Evolutionary conservation across 92 coral and sea anemone species (phyloP).

Genomic region (Ricordea florida): DNA sequence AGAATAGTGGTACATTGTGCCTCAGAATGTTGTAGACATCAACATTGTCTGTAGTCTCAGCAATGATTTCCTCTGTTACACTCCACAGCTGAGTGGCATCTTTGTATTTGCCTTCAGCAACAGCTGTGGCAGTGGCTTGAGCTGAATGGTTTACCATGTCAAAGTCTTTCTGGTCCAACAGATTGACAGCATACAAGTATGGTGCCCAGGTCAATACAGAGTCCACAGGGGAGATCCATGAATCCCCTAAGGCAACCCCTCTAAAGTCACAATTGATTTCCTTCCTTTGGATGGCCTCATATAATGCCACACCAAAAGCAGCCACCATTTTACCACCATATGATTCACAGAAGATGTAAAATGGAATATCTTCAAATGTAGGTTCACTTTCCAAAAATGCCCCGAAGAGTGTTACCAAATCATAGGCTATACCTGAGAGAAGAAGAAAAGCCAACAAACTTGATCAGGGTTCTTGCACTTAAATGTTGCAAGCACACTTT

Average conservation of each 20-base stretch:
- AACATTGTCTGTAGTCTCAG: slow-evolving; percentile 78
- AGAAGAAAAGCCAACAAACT: background rate
- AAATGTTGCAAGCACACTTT: background rate
- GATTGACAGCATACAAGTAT: slow-evolving; percentile 84
- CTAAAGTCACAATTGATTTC: slow-evolving; percentile 73
- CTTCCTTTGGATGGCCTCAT: slow-evolving; percentile 68
- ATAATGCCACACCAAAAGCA: slow-evolving; percentile 91
- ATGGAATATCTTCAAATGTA: slow-evolving; percentile 74
- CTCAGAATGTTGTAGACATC: slow-evolving; percentile 85
- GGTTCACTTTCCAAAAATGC: slow-evolving; percentile 81
- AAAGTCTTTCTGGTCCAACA: slow-evolving; percentile 75
- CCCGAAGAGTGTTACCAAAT: slow-evolving; percentile 79
- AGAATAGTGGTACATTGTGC: slow-evolving; percentile 68
- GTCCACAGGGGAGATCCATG: slow-evolving; percentile 98
- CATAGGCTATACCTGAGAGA: slow-evolving; percentile 82
- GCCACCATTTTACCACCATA: slow-evolving; percentile 98
- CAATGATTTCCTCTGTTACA: slow-evolving; percentile 64
- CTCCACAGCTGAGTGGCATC: slow-evolving; percentile 82
- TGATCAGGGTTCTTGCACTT: background rate
- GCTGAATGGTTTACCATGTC: slow-evolving; percentile 68
- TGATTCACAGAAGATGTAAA: slow-evolving; percentile 95
- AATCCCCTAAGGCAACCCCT: slow-evolving; percentile 96
- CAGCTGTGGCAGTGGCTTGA: slow-evolving; percentile 81
- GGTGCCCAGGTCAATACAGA: slow-evolving; percentile 93
- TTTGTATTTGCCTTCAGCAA: slow-evolving; percentile 62